A percentile compares a stretch with the other conserved stretches of the same genome.
Conservation (phyloP, 2,797 vertebrate genomes). For the Falco columbarius region DNA sequence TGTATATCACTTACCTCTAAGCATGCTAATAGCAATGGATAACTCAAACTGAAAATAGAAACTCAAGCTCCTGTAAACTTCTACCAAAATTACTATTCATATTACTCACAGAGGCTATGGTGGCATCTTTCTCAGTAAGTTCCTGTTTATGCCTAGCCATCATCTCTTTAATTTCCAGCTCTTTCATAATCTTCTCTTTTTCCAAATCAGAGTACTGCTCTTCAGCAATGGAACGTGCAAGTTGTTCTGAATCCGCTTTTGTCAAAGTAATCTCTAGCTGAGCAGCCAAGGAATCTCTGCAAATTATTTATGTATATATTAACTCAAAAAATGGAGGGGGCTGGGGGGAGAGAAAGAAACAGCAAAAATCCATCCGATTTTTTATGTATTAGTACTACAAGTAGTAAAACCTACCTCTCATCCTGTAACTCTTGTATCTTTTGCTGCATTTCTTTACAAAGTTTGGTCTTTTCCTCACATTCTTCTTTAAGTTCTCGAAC, state of each 20-base stretch:
- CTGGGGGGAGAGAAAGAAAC: neutral
- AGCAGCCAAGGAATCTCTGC: constrained; percentile 89
- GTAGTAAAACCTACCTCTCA: constrained; percentile 83
- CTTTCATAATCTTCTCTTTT: constrained; percentile 99
- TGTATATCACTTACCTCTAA: neutral
- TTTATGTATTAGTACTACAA: neutral
- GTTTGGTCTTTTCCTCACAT: constrained; percentile 88
- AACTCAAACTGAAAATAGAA: neutral
- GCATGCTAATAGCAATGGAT: neutral
- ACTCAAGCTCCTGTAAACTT: neutral
- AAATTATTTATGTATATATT: neutral
- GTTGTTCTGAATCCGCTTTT: constrained; percentile 93
- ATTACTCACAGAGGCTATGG: constrained; percentile 90
- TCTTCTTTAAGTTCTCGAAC: constrained; percentile 95
- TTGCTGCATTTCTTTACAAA: constrained; percentile 87
- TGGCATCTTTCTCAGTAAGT: constrained; percentile 92
- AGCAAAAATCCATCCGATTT: neutral
- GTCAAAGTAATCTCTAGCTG: constrained; percentile 93
- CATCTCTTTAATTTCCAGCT: constrained; percentile 97
- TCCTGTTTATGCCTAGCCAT: constrained; percentile 93
- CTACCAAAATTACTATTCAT: neutral
- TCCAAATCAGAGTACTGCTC: constrained; percentile 95
- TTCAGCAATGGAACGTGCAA: constrained; percentile 95
- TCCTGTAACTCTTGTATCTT: constrained; percentile 89
- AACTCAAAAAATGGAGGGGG: neutral